Evolutionary conservation across 1,140 invertebrate genomes (phyloP).

Genomic region (Coelopa frigida): DNA sequence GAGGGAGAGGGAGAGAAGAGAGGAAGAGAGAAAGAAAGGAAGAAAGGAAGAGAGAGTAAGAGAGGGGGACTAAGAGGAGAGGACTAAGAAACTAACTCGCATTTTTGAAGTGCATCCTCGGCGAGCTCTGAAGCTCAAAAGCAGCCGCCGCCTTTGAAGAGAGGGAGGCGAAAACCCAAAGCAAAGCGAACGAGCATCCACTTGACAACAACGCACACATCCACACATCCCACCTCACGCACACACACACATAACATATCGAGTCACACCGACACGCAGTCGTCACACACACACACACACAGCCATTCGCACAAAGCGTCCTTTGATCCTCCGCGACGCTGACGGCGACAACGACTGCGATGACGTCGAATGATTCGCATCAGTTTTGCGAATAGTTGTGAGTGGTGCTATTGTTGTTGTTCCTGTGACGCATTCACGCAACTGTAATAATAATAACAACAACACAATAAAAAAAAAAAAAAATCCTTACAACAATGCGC

Average conservation of each 20-base stretch:
- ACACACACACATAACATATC: neutral
- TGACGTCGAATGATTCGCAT: slow-evolving; percentile 5
- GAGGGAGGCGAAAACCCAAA: neutral
- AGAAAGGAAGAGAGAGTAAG: neutral
- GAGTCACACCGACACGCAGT: neutral
- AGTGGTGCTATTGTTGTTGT: no score
- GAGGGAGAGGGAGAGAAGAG: neutral
- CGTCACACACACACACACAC: slow-evolving; percentile 3
- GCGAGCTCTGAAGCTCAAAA: no score
- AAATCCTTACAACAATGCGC: no score
- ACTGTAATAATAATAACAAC: no score
- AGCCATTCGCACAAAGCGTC: slow-evolving; percentile 1
- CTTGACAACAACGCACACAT: slow-evolving; percentile 6
- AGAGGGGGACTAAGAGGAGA: neutral
- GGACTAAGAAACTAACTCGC: neutral
- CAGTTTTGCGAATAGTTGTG: slow-evolving; percentile 5
- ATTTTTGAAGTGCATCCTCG: no score
- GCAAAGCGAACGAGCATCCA: neutral
- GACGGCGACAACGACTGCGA: no score
- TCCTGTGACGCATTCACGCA: no score
- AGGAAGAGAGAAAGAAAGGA: neutral
- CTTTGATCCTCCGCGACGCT: slow-evolving; percentile 9
- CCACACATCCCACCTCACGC: no score
- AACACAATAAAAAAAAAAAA: no score
- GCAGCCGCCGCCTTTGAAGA: no score